Evolutionary conservation across 2,113 vertebrate species (phyloP).

Genomic region (Microcebus jonahi): DNA sequence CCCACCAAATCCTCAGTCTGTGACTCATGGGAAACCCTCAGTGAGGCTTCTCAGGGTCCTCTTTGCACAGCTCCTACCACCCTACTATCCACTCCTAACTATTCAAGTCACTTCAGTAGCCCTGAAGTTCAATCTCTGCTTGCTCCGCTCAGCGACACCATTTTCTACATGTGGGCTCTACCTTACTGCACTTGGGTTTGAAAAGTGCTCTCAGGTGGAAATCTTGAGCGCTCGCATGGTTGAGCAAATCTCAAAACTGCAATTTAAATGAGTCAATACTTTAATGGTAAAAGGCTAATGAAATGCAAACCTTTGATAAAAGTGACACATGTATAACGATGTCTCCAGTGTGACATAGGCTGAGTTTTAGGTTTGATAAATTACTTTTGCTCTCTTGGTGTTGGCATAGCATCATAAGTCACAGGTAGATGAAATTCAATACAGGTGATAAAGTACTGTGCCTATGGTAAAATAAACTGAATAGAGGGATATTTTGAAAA

Average conservation of each 20-base stretch:
- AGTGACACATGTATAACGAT: background rate
- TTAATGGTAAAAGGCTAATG: background rate
- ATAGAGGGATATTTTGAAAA: background rate
- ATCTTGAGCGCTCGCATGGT: background rate
- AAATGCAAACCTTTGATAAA: background rate
- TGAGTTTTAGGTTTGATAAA: conserved; percentile 5
- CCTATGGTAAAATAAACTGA: background rate
- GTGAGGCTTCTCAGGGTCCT: background rate
- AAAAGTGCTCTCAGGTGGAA: background rate
- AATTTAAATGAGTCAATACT: background rate
- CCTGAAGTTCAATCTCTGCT: background rate
- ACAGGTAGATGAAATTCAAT: background rate
- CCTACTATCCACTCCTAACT: background rate
- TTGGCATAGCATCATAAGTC: background rate
- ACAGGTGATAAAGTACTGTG: background rate
- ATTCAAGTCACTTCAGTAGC: background rate
- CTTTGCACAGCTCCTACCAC: background rate
- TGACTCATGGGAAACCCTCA: background rate
- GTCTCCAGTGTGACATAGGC: background rate
- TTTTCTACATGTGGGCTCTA: background rate
- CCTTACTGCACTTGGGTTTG: background rate
- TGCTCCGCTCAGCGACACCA: background rate
- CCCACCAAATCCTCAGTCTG: background rate
- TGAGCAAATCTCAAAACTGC: background rate
- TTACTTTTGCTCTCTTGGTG: background rate